phyloP scores from a whole-genome alignment of 1,140 invertebrate species.

The Phocides pigmalion region DNA sequence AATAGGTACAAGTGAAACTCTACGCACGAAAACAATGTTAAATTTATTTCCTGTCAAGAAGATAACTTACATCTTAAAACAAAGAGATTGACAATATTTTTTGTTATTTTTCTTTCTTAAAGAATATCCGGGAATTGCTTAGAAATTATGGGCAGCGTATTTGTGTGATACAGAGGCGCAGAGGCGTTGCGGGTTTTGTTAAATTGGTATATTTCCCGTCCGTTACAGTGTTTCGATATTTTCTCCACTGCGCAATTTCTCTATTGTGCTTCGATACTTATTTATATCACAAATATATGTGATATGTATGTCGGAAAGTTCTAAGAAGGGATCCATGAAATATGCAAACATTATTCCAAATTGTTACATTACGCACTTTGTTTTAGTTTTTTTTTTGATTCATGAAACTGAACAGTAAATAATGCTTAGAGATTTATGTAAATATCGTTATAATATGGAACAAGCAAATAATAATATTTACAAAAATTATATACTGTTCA shows the following conservation, averaged over 20 bases:
- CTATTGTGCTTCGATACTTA: conserved; percentile 13
- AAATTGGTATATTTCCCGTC: conserved; percentile 28
- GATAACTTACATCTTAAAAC: too few relatives aligned
- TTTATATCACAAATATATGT: conserved; percentile 10
- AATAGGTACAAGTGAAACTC: too few relatives aligned
- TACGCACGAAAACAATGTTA: too few relatives aligned
- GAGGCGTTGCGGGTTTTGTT: conserved; percentile 13
- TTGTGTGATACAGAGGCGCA: neutral
- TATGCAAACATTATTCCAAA: neutral
- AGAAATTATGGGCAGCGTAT: neutral
- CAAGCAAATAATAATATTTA: too few relatives aligned
- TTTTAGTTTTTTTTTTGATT: too few relatives aligned
- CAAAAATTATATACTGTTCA: too few relatives aligned
- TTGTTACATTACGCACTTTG: too few relatives aligned
- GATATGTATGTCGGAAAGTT: neutral
- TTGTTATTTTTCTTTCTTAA: neutral
- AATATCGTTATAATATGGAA: too few relatives aligned
- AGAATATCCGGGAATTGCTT: neutral
- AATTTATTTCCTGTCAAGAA: too few relatives aligned
- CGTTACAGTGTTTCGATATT: conserved; percentile 13
- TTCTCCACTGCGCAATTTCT: conserved; percentile 13
- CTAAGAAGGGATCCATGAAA: neutral
- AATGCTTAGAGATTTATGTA: too few relatives aligned
- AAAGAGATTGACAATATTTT: neutral
- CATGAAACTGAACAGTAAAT: too few relatives aligned